Percentiles rank a stretch among this genome's conserved stretches.
Evolutionary conservation across 2,888 invertebrate species (phyloP).

Genomic region (Ophion ellenae): DNA sequence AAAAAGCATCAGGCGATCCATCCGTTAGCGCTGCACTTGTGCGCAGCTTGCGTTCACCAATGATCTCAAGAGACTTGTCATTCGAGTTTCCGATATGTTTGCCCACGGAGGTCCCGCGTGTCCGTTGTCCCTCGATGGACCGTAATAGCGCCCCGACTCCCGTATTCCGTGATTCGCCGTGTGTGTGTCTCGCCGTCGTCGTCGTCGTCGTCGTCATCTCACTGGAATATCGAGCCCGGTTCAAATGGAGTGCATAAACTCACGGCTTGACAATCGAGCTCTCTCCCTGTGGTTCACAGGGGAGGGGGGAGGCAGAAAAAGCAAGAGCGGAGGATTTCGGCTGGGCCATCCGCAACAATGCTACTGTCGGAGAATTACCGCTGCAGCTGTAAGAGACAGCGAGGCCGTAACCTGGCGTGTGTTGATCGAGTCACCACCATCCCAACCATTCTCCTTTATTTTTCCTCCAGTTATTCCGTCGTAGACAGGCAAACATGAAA

Average conservation of each 20-base stretch:
- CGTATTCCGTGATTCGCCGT: slow-evolving; percentile 11
- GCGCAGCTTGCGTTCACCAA: not conserved
- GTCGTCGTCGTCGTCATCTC: not conserved
- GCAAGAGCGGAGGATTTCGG: slow-evolving; percentile 4
- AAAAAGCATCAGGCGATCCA: not conserved
- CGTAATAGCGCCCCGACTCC: slow-evolving; percentile 19
- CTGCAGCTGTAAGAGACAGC: slow-evolving; percentile 40
- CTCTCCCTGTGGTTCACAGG: not conserved
- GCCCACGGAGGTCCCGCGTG: not conserved
- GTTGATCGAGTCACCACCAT: slow-evolving; percentile 40
- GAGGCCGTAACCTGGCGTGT: slow-evolving; percentile 14
- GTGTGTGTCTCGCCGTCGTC: not conserved
- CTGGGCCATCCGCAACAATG: slow-evolving; percentile 44
- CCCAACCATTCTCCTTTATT: slow-evolving; percentile 17
- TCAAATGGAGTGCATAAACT: not conserved
- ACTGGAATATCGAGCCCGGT: slow-evolving; percentile 7
- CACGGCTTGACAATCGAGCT: too few relatives aligned
- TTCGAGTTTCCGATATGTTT: not conserved
- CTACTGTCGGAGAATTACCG: slow-evolving; percentile 49
- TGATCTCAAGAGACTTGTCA: not conserved
- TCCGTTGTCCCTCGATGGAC: slow-evolving; percentile 22
- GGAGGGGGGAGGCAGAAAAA: not conserved
- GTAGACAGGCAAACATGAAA: slow-evolving; percentile 30
- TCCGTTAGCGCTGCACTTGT: not conserved
- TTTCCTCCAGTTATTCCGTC: slow-evolving; percentile 16